phyloP scores from a whole-genome alignment of 2,888 invertebrate genomes.

The Oithona nana region DNA sequence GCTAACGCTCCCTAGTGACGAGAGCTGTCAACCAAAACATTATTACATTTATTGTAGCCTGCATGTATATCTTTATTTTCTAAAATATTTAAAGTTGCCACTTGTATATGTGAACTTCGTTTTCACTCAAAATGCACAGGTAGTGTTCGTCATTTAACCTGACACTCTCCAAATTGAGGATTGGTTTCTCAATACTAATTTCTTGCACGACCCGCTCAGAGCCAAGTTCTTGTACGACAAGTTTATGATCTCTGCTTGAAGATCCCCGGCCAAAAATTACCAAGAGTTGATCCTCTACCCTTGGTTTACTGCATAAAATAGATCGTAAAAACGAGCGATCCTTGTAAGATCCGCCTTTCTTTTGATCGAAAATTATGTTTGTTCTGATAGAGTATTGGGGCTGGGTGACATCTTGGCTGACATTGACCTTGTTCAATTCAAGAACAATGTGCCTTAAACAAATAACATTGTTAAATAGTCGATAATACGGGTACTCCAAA shows the following conservation, averaged over 20 bases:
- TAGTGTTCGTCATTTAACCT: slow-evolving; percentile 33
- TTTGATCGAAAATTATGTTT: slow-evolving; percentile 1
- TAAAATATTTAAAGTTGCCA: no score
- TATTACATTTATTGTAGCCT: no score
- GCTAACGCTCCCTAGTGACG: no score
- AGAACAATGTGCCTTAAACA: no score
- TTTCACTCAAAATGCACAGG: slow-evolving; percentile 45
- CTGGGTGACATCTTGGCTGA: background rate
- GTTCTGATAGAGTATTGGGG: background rate
- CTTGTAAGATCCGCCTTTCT: slow-evolving; percentile 9
- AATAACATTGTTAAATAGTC: no score
- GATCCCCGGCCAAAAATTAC: slow-evolving; percentile 6
- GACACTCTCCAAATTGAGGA: background rate
- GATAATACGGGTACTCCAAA: no score
- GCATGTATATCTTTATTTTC: no score
- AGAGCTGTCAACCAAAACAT: no score
- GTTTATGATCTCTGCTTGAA: slow-evolving; percentile 1
- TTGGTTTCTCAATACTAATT: background rate
- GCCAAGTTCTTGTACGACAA: slow-evolving; percentile 13
- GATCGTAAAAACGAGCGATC: slow-evolving; percentile 11
- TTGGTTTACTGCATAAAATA: background rate
- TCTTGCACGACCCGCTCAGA: slow-evolving; percentile 11
- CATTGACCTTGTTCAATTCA: background rate
- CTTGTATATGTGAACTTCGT: slow-evolving; percentile 44
- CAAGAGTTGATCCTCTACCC: background rate